These are phyloP conservation scores for Cydia strobilella DNA, from an alignment of 1,140 invertebrate species.

Conservation along the genomic window DNA sequence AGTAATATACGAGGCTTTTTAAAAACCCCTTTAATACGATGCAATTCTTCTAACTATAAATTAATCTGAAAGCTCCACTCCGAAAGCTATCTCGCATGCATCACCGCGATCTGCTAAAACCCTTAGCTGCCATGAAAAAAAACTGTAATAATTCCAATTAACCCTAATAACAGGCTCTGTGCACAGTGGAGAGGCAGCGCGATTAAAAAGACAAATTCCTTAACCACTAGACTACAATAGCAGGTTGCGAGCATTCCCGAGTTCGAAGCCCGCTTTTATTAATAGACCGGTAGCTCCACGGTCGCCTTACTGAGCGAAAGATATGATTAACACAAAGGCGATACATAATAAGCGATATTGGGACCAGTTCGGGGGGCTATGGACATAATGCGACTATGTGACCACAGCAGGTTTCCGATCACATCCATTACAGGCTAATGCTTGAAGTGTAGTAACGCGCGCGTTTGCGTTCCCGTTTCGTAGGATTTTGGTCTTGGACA, in stretches of 20 bases:
- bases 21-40: slow-evolving; percentile 33
- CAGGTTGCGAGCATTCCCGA: slow-evolving; percentile 68
- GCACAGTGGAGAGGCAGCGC: slow-evolving; percentile 64
- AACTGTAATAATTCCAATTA: slow-evolving; percentile 79
- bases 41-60: slow-evolving; percentile 54
- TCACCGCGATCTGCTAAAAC: slow-evolving; percentile 63
- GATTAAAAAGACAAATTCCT: slow-evolving; percentile 80
- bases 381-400: slow-evolving; percentile 56
- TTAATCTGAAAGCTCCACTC: slow-evolving; percentile 67
- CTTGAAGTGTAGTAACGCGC: slow-evolving; percentile 43
- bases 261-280: slow-evolving; percentile 66
- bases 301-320: slow-evolving; percentile 69
- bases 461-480: slow-evolving; percentile 41
- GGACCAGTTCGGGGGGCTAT: slow-evolving; percentile 70
- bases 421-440: slow-evolving; percentile 59
- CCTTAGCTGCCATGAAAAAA: slow-evolving; percentile 65
- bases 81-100: slow-evolving; percentile 56
- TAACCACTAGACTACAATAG: slow-evolving; percentile 75
- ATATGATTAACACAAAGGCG: slow-evolving; percentile 77
- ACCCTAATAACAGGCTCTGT: slow-evolving; percentile 76
- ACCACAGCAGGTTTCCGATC: slow-evolving; percentile 64
- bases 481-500: slow-evolving; percentile 3
- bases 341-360: slow-evolving; percentile 76
- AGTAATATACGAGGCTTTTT: slow-evolving; percentile 20
- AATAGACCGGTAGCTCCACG: slow-evolving; percentile 74